phyloP scores from a whole-genome alignment of 2,113 vertebrate genomes.

The Terrapene triunguis region DNA sequence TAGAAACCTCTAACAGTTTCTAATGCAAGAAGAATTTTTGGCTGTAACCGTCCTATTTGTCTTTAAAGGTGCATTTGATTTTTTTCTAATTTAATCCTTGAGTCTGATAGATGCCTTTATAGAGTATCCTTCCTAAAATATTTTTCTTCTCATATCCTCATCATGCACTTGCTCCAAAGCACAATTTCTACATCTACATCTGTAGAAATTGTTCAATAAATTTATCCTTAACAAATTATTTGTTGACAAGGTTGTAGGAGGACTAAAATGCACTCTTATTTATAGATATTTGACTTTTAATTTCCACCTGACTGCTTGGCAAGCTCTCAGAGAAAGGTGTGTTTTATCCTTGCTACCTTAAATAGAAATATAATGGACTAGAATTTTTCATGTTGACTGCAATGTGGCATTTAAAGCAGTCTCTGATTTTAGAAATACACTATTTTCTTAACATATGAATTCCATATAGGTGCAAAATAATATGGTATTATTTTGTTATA shows the following conservation, averaged over 20 bases:
- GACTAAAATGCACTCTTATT: slow-evolving; percentile 55
- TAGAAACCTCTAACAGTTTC: neutral
- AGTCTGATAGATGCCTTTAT: neutral
- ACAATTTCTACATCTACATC: neutral
- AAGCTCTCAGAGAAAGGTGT: slow-evolving; percentile 50
- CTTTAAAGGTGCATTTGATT: neutral
- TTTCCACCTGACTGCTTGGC: slow-evolving; percentile 59
- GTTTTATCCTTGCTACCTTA: slow-evolving; percentile 57
- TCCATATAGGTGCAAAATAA: slow-evolving; percentile 13
- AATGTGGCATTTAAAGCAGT: slow-evolving; percentile 62
- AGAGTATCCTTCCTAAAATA: neutral
- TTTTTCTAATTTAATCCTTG: slow-evolving; percentile 13
- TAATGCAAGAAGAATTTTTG: neutral
- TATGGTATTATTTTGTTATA: neutral
- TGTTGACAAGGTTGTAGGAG: slow-evolving; percentile 44
- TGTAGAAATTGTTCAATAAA: slow-evolving; percentile 2
- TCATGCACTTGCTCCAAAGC: neutral
- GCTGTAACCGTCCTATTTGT: neutral
- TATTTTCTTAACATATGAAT: slow-evolving; percentile 54
- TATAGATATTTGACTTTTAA: slow-evolving; percentile 68
- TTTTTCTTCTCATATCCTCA: slow-evolving; percentile 12
- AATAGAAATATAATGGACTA: slow-evolving; percentile 68
- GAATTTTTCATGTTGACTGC: slow-evolving; percentile 69
- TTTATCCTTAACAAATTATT: slow-evolving; percentile 42
- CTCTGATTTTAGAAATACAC: slow-evolving; percentile 62